Evolutionary conservation across 2,797 vertebrate genomes (phyloP), one percentile per base, ranked within the genome.

Genomic region (Epinephelus coioides): DNA sequence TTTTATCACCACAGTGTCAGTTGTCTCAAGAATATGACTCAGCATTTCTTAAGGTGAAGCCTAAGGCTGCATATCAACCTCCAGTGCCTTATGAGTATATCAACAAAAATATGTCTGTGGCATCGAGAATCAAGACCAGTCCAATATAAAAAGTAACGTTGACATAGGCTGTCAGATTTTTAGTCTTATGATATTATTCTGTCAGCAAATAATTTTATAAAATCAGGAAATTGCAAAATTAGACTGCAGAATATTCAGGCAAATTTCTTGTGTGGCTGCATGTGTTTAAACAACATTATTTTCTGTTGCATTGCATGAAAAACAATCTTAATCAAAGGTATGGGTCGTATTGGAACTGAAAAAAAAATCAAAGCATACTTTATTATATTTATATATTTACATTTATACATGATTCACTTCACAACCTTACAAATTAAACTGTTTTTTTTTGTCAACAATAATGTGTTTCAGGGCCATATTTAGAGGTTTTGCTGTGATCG

Each of bases 21-120:
- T 72, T 77, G 49, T 79, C 62, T 69, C 65, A 38, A 47, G 34
- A n/a, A 78, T 65, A 73, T 83, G 69, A 85, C 55, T 69, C 73
- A 69, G 49, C 57, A 73, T 23, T 75, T 71, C 17, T 55, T 51
- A 34, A 69, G 51, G 51, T 60, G 69, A 54, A 70, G 40, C 56
- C 17, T 49, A 2, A 4, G 34, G 61, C 68, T 77, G 9, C 23
- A 69, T 67, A 76, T 71, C 44, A 65, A 30, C 30, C 53, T 6
- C 44, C 18, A 17, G 13, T 18, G 13, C 23, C 49, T 67, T 73
- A 46, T 54, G 10, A 63, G 15, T 55, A 27, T 59, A 27, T 59
- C 38, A 59, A 51, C 17, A 50, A 21, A 25, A 76, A 66, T 79
- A 23, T 50, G 50, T 78, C 56, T 47, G 21, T 46, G 12, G 30